Evolutionary conservation across 2,113 vertebrate species (phyloP).

Genomic region (Halcyon malimbica): DNA sequence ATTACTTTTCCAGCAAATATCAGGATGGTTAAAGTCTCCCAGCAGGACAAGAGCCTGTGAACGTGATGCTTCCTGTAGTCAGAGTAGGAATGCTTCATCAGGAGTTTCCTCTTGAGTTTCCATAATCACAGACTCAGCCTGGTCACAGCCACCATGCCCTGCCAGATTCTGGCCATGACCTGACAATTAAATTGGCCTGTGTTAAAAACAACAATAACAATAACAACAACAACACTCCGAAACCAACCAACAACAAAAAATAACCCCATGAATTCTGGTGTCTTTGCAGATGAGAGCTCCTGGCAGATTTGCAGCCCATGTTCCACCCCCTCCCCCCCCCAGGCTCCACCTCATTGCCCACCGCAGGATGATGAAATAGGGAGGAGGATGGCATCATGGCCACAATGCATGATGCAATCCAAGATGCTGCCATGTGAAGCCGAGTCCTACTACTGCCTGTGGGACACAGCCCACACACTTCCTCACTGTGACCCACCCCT

Average conservation of each 20-base stretch:
- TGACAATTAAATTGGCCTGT: not conserved
- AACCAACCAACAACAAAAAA: not conserved
- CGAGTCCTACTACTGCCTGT: not conserved
- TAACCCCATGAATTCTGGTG: not conserved
- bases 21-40: too few species aligned
- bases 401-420: not conserved
- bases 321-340: not conserved
- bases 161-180: not conserved
- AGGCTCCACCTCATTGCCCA: not conserved
- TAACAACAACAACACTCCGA: not conserved
- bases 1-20: too few species aligned
- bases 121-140: not conserved
- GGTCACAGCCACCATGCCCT: not conserved
- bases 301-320: not conserved
- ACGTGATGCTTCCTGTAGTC: too few species aligned
- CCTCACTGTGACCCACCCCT: not conserved
- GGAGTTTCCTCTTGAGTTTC: too few species aligned
- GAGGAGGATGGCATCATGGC: not conserved
- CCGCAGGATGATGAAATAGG: constrained; percentile 32
- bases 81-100: too few species aligned
- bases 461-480: not conserved
- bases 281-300: not conserved
- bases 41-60: too few species aligned
- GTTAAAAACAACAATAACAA: not conserved
- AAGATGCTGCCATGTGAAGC: not conserved